Percentiles rank a stretch among this genome's conserved stretches.
These are phyloP conservation scores for Sussaba pulchella DNA, from an alignment of 2,888 invertebrate genomes.

Conservation along the genomic window DNA sequence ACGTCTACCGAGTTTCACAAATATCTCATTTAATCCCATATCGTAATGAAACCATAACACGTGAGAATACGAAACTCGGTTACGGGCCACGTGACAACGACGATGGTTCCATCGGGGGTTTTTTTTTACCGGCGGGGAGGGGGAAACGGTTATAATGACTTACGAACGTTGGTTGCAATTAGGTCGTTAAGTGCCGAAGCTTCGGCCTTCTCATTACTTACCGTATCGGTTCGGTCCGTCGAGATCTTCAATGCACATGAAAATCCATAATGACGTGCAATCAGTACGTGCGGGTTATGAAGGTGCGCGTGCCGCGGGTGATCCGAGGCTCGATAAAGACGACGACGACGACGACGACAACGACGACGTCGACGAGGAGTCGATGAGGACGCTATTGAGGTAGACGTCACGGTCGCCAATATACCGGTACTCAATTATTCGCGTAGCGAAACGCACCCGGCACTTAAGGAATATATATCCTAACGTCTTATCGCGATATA, in stretches of 20 bases:
- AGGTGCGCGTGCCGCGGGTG: slow-evolving; percentile 62
- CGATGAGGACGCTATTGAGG: slow-evolving; percentile 9
- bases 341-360: slow-evolving; percentile 33
- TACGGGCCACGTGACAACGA: too few species aligned
- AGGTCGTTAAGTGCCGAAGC: slow-evolving; percentile 59
- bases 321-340: slow-evolving; percentile 48
- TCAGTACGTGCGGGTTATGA: slow-evolving; percentile 63
- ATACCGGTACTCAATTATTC: slow-evolving; percentile 63
- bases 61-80: too few species aligned
- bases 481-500: slow-evolving; percentile 9
- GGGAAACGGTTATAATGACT: slow-evolving; percentile 58
- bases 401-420: slow-evolving; percentile 36
- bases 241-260: slow-evolving; percentile 60
- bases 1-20: too few species aligned
- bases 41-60: too few species aligned
- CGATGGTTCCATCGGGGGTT: too few species aligned
- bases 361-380: slow-evolving; percentile 2
- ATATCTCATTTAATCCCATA: too few species aligned
- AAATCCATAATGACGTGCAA: slow-evolving; percentile 69
- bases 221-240: slow-evolving; percentile 58
- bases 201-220: slow-evolving; percentile 69
- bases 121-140: too few species aligned
- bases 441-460: slow-evolving; percentile 48
- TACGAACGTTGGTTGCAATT: slow-evolving; percentile 63
- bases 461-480: slow-evolving; percentile 25